phyloP scores from a whole-genome alignment of 1,140 invertebrate species.

The Colletes latitarsis region DNA sequence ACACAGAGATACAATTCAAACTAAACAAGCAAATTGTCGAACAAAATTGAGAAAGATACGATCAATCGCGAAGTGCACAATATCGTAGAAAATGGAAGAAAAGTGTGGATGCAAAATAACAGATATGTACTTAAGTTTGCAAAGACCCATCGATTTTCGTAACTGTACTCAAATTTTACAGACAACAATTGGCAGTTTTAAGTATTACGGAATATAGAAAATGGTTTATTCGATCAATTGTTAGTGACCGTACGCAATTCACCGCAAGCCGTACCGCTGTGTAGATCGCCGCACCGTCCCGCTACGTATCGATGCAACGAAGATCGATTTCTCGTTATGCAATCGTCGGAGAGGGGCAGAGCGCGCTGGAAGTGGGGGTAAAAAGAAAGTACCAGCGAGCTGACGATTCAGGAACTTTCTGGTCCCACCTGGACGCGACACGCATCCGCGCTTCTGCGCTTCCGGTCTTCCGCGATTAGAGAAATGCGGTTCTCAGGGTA shows the following conservation, averaged over 20 bases:
- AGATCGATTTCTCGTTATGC: conserved; percentile 62
- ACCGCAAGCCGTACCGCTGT: conserved; percentile 35
- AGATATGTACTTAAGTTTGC: no score
- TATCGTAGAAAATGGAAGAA: no score
- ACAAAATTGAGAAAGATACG: no score
- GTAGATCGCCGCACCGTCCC: conserved; percentile 15
- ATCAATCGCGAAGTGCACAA: no score
- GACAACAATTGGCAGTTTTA: no score
- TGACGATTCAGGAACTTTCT: conserved; percentile 50
- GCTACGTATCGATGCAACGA: conserved; percentile 45
- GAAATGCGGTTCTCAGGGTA: background rate
- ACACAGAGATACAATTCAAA: no score
- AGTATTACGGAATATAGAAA: no score
- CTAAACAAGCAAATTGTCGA: no score
- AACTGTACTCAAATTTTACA: no score
- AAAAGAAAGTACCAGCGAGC: conserved; percentile 21
- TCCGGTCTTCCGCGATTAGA: background rate
- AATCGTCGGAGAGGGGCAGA: conserved; percentile 15
- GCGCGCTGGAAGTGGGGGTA: background rate
- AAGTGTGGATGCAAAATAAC: no score
- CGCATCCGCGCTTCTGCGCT: background rate
- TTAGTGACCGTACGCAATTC: conserved; percentile 26
- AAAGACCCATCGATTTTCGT: no score
- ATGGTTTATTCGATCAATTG: no score
- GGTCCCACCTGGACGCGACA: conserved; percentile 11